A percentile compares a stretch with the other conserved stretches of the same genome.
phyloP scores from a whole-genome alignment of 1,140 invertebrate species.

The Cecropterus lyciades region DNA sequence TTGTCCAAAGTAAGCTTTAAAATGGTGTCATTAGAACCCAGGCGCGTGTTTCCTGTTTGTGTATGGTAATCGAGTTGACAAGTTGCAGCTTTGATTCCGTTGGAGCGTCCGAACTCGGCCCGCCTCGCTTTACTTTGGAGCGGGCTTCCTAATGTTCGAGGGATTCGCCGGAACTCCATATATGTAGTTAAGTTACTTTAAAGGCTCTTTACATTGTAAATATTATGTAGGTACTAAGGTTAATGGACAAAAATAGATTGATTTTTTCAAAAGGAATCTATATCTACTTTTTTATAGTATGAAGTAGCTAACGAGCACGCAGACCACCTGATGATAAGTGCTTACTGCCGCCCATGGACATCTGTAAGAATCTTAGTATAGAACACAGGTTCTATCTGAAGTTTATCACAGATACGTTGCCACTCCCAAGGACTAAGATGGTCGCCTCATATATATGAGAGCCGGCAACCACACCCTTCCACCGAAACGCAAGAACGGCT shows the following conservation, averaged over 20 bases:
- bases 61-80: constrained; percentile 79
- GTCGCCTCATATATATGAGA: too few species aligned
- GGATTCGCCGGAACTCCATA: background rate
- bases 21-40: constrained; percentile 74
- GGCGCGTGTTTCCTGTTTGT: constrained; percentile 73
- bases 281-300: too few species aligned
- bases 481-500: too few species aligned
- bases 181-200: background rate
- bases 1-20: constrained; percentile 47
- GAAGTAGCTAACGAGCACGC: too few species aligned
- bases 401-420: too few species aligned
- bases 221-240: background rate
- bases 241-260: background rate
- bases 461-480: too few species aligned
- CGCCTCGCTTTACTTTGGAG: constrained; percentile 66
- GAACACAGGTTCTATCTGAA: too few species aligned
- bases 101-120: constrained; percentile 44
- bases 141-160: constrained; percentile 2
- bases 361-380: too few species aligned
- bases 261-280: background rate
- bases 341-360: too few species aligned
- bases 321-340: too few species aligned
- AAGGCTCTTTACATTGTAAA: background rate
- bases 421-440: too few species aligned
- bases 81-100: constrained; percentile 75